These are phyloP conservation scores for Drosophila basisetae DNA, from an alignment of 2,888 invertebrate genomes.

Conservation along the genomic window DNA sequence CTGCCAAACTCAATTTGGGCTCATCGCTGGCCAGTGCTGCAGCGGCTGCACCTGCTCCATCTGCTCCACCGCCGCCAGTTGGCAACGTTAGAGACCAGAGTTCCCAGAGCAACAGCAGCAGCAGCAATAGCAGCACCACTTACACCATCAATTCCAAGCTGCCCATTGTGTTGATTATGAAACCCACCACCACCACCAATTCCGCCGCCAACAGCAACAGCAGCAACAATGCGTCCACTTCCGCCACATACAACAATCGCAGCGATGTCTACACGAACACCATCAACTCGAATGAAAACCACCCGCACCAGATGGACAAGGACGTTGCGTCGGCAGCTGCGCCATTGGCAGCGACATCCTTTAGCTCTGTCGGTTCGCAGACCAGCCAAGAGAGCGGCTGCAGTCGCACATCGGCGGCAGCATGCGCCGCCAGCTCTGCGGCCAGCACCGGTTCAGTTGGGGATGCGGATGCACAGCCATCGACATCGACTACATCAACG, in stretches of 20 bases:
- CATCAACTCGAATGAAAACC: slow-evolving; percentile 83
- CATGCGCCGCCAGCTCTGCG: slow-evolving; percentile 39
- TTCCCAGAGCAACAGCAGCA: slow-evolving; percentile 25
- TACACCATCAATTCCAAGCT: slow-evolving; percentile 24
- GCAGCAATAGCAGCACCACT: slow-evolving; percentile 29
- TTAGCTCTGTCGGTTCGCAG: slow-evolving; percentile 62
- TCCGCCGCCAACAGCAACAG: slow-evolving; percentile 16
- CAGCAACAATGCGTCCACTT: slow-evolving; percentile 39
- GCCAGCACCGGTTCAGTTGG: slow-evolving; percentile 29
- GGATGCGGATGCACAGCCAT: slow-evolving; percentile 80
- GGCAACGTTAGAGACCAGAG: slow-evolving; percentile 32
- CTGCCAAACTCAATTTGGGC: slow-evolving; percentile 85
- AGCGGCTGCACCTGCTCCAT: background rate
- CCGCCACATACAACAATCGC: slow-evolving; percentile 33
- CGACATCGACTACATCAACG: slow-evolving; percentile 75
- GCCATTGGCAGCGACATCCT: slow-evolving; percentile 39
- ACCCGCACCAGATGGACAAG: slow-evolving; percentile 47
- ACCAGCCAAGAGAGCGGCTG: slow-evolving; percentile 74
- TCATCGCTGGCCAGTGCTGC: slow-evolving; percentile 63
- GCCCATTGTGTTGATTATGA: slow-evolving; percentile 60
- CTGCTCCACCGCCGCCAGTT: slow-evolving; percentile 37
- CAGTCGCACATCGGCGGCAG: slow-evolving; percentile 72
- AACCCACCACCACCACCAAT: slow-evolving; percentile 36
- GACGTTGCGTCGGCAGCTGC: slow-evolving; percentile 30
- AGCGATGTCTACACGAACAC: slow-evolving; percentile 81